Base-by-base conservation (phyloP, 2,797 vertebrate species). In the Mormyrops boulengeri region DNA sequence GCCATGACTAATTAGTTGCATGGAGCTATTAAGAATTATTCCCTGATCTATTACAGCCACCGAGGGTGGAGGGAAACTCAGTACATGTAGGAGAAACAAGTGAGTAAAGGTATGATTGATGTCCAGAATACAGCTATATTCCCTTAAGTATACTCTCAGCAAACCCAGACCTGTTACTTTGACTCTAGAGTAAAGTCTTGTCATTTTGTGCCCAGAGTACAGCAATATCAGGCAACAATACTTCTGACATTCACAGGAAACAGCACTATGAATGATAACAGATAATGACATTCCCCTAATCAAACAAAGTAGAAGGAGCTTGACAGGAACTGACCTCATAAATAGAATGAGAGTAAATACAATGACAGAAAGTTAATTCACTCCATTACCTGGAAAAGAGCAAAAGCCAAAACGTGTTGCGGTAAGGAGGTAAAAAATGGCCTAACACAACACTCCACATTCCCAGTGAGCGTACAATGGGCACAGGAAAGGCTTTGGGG, bases 1-100 rank as follows among this genome's bases (percentile, higher is more conserved):
- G 91, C 92, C 22, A 22, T 93, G 94, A 94, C 73, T 88, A 93
- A 95, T 57, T 88, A 89, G 88, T 88, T 69, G 53, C 88, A 87
- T 30, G 88, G 88, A 87, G 89, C 89, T 82, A 90, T 88, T 93
- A 91, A 91, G 90, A 90, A 82, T 90, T 90, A 91, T 85, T 90
- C 82, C 91, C 88, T 88, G 90, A 89, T 88, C 41, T 82, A 90
- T 91, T 93, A 88, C 89, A 52, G 53, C 90, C 17, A 89, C 19
- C 26, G 8, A 14, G 66, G 53, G 30, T 87, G 30, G 53, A 38
- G n/a, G 26, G 11, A 57, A 53, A 53, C 14, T 53, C 85, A 49
- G 22, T 53, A 55, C 8, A 50, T 52, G 86, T 19, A 87, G 53
- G 50, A 44, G 41, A 47, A 49, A 47, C 22, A 26, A 5, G 14